These are phyloP conservation scores for Osmoderma eremita DNA, from an alignment of 2,888 invertebrate genomes.

Conservation along the genomic window DNA sequence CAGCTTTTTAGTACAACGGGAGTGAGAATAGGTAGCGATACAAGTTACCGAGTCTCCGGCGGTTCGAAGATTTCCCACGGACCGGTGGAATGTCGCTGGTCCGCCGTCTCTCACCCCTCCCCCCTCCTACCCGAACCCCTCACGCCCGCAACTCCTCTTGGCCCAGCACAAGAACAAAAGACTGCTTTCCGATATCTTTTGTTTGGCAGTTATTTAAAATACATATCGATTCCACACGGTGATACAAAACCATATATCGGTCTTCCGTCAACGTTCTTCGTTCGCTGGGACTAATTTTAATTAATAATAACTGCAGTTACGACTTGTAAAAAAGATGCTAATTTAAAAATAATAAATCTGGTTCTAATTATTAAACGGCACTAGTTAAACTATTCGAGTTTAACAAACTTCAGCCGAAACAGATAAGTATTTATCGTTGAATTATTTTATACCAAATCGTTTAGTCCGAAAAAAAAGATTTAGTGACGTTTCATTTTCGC, in stretches of 20 bases:
- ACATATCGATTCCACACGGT: conserved; percentile 36
- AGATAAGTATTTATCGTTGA: too few relatives aligned
- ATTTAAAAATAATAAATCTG: background rate
- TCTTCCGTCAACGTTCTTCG: conserved; percentile 17
- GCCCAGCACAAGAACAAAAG: conserved; percentile 58
- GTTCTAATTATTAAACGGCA: too few relatives aligned
- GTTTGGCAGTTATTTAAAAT: conserved; percentile 52
- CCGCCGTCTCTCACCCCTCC: conserved; percentile 50
- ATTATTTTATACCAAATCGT: too few relatives aligned
- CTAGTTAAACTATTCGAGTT: too few relatives aligned
- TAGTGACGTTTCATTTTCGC: too few relatives aligned
- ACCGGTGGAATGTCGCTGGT: conserved; percentile 60
- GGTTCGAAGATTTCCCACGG: conserved; percentile 58
- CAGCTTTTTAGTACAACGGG: conserved; percentile 58
- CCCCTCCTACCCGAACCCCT: conserved; percentile 42
- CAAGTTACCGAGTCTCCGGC: conserved; percentile 50
- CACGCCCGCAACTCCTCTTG: conserved; percentile 50
- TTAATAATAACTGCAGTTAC: background rate
- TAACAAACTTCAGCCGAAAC: too few relatives aligned
- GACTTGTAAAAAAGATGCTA: background rate
- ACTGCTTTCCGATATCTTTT: conserved; percentile 53
- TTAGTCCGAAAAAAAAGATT: too few relatives aligned
- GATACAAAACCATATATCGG: conserved; percentile 13
- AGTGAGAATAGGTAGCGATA: conserved; percentile 60
- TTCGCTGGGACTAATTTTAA: background rate